phyloP scores from a whole-genome alignment of 35 echinoderm and acorn worm species.

The Apostichopus japonicus region DNA sequence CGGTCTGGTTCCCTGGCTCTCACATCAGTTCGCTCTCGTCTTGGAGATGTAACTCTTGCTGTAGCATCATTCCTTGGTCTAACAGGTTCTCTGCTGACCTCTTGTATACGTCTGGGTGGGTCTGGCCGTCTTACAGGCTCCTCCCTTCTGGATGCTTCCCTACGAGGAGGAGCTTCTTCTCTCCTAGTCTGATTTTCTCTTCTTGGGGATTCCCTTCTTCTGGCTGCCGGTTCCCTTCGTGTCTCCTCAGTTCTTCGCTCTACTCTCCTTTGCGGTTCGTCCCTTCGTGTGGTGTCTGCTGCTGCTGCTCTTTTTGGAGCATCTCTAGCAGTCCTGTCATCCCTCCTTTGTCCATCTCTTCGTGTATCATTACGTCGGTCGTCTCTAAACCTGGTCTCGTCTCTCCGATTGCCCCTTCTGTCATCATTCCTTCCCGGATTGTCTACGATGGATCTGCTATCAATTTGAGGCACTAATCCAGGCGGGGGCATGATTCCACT shows the following conservation, averaged over 20 bases:
- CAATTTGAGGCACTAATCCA: conserved; percentile 40
- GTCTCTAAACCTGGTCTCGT: conserved; percentile 67
- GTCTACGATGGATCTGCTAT: conserved; percentile 44
- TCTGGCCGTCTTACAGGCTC: conserved; percentile 68
- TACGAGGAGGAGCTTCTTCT: conserved; percentile 42
- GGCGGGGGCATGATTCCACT: conserved; percentile 26
- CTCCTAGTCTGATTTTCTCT: conserved; percentile 36
- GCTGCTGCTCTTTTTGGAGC: conserved; percentile 35
- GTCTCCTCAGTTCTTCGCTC: conserved; percentile 54
- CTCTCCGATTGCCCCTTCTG: conserved; percentile 61
- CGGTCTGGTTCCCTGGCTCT: conserved; percentile 28
- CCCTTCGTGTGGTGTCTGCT: conserved; percentile 11
- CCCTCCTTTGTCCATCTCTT: conserved; percentile 49
- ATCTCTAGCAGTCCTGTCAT: conserved; percentile 47
- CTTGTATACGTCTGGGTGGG: conserved; percentile 32
- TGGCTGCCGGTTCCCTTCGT: conserved; percentile 60
- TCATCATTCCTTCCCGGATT: conserved; percentile 15
- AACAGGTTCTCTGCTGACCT: conserved; percentile 4
- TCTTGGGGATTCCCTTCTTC: conserved; percentile 53
- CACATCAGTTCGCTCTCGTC: conserved; percentile 9
- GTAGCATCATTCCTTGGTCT: background rate
- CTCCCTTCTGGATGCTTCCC: conserved; percentile 61
- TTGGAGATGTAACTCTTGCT: conserved; percentile 17
- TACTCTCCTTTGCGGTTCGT: conserved; percentile 36
- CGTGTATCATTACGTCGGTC: conserved; percentile 40